Conservation (phyloP, 2,113 vertebrate species). For the Pelecanoides urinatrix region DNA sequence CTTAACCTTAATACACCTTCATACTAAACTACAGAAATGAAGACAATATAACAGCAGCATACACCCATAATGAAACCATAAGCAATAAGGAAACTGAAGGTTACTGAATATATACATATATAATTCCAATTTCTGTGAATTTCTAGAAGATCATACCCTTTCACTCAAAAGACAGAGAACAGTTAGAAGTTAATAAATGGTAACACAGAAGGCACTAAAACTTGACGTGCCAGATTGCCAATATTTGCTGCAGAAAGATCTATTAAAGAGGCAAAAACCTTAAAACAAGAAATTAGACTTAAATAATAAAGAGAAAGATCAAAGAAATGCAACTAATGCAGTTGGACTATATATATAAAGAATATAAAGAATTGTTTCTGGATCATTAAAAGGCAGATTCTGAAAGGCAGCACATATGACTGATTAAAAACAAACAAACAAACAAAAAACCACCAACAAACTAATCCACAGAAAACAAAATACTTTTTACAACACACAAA, state of each 20-base stretch:
- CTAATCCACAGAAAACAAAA: not conserved
- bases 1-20: not conserved
- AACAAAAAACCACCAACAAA: too few species aligned
- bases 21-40: not conserved
- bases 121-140: not conserved
- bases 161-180: not conserved
- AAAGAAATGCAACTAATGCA: not conserved
- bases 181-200: not conserved
- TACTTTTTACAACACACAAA: not conserved
- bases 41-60: not conserved
- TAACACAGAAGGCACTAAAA: not conserved
- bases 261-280: not conserved
- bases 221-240: not conserved
- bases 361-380: not conserved
- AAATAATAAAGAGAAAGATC: not conserved
- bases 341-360: not conserved
- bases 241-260: not conserved
- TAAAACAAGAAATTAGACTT: not conserved
- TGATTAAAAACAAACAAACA: not conserved
- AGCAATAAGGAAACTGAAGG: not conserved
- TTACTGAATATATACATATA: not conserved
- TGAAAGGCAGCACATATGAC: not conserved
- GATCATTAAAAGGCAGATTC: not conserved
- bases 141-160: not conserved
- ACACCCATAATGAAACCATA: not conserved